Evolutionary conservation across 1,140 invertebrate species (phyloP), one percentile per base, ranked within the genome.

Genomic region (Apis florea): DNA sequence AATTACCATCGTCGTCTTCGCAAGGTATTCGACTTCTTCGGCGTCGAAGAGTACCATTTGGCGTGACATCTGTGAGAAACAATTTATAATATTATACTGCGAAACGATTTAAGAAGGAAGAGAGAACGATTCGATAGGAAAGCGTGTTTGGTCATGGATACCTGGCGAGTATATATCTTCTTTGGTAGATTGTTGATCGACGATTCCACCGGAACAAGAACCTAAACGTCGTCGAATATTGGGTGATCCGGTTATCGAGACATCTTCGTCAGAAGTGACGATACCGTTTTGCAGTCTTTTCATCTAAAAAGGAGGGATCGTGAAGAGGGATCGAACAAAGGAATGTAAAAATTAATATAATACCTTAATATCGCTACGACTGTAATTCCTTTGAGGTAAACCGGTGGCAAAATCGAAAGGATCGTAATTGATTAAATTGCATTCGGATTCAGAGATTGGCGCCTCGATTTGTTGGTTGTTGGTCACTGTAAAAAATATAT

Each of bases 31-130:
- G 95, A 89, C 97, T 97, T 81, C 97, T 94, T 49, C 97, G 94
- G 59, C 97, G 94, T 24, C 97, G 94, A 15, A 98, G 93, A 79
- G 97, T 98, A 24, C 98, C 97, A 85, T 97, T 98, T 58, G 98
- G 97, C 1, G 98, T 98, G 31, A 98, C 96, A 90, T 98, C 97
- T 96, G 89, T 10, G 13, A 26, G 24, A 54, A 5, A 5, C 19
- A 67, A 63, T 40, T 40, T 6, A 5, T 40, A 40, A 40, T 40
- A n/a, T n/a, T n/a, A n/a, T n/a, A n/a, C n/a, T n/a, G 21, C 11
- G 19, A n/a, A 49, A 15, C 13, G 10, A 6, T n/a, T 4, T 24
- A 5, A 17, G 0, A 11, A 11, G 19, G 17, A 17, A 47, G 12
- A 21, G 19, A 19, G 9, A 15, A 40, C 1, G 24, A 8, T n/a